phyloP scores from a whole-genome alignment of 2,888 invertebrate genomes.

The Orthosia incerta region DNA sequence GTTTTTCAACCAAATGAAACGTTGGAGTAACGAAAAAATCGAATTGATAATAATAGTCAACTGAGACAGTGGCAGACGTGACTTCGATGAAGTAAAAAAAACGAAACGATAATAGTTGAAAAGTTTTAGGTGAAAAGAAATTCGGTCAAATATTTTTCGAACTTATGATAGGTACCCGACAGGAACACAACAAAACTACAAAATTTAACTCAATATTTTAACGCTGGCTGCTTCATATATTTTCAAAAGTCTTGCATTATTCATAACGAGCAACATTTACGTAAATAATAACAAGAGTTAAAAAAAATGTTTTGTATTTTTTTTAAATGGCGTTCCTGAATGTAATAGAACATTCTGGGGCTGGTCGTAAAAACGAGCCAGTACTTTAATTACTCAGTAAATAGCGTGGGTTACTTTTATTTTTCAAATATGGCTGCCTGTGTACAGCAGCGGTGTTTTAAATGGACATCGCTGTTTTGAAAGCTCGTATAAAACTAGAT shows the following conservation, averaged over 20 bases:
- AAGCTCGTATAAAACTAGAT: constrained; percentile 36
- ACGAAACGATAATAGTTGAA: no score
- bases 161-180: no score
- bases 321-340: constrained; percentile 60
- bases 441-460: constrained; percentile 28
- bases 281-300: constrained; percentile 69
- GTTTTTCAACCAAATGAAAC: no score
- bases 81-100: no score
- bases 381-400: constrained; percentile 77
- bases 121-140: no score
- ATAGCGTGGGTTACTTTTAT: constrained; percentile 68
- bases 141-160: no score
- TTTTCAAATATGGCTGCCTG: constrained; percentile 61
- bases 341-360: constrained; percentile 70
- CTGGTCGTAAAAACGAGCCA: constrained; percentile 72
- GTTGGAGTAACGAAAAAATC: no score
- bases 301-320: constrained; percentile 66
- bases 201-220: constrained; percentile 48
- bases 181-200: constrained; percentile 29
- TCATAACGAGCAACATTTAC: constrained; percentile 72
- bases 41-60: no score
- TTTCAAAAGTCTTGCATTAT: constrained; percentile 62
- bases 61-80: no score
- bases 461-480: constrained; percentile 38
- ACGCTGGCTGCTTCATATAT: constrained; percentile 44